Percentiles rank a stretch among this genome's conserved stretches.
Conservation (phyloP, 2,888 invertebrate genomes). For the Limulus polyphemus region DNA sequence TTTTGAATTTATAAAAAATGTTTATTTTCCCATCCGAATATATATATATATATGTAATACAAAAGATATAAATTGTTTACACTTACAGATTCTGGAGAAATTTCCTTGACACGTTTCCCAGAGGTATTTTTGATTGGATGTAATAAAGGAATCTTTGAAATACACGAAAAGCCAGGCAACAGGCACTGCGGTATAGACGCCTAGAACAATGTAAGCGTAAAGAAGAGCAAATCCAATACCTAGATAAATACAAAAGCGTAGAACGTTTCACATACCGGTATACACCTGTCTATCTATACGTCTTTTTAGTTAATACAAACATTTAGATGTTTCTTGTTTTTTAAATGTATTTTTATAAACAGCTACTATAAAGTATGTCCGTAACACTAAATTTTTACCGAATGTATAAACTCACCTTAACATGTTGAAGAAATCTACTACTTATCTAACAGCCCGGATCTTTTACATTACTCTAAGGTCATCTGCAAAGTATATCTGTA, state of each 20-base stretch:
- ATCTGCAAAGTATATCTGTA: conserved; percentile 51
- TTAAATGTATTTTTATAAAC: no score
- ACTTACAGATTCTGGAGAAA: conserved; percentile 15
- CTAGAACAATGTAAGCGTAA: conserved; percentile 62
- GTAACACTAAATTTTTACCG: no score
- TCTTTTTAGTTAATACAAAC: no score
- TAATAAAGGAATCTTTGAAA: conserved; percentile 71
- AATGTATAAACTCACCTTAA: conserved; percentile 40
- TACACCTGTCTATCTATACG: no score
- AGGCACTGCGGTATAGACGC: conserved; percentile 73
- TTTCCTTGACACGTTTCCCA: conserved; percentile 54
- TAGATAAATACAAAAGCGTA: conserved; percentile 18
- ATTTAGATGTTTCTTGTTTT: no score
- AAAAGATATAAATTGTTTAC: no score
- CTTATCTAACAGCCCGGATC: conserved; percentile 76
- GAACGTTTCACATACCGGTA: no score
- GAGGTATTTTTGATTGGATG: conserved; percentile 52
- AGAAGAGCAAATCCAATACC: conserved; percentile 74
- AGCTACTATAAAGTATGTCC: no score
- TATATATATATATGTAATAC: no score
- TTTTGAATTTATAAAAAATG: no score
- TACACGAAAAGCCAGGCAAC: conserved; percentile 85
- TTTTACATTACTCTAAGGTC: conserved; percentile 68
- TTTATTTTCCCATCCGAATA: no score
- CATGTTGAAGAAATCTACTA: conserved; percentile 85